Evolutionary conservation across 2,888 invertebrate species (phyloP), one percentile per base, ranked within the genome.

Genomic region (Oligia strigilis): DNA sequence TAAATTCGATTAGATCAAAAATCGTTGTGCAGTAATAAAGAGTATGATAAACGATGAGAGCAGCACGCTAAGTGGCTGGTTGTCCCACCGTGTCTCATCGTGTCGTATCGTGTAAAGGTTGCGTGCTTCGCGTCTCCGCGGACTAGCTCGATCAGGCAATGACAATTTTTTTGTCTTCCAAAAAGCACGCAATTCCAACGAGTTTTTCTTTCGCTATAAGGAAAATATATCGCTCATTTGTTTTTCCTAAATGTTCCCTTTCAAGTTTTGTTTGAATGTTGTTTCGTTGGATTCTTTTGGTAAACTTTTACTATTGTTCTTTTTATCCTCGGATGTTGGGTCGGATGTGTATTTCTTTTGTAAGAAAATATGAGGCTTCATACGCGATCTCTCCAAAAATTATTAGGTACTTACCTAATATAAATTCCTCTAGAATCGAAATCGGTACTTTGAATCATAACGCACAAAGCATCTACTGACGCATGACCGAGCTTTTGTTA

Each of bases 211-310:
- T 80, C 71, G 72, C 77, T 76, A 82, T 82, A 75, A 85, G 67
- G 78, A 80, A 81, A 87, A 85, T 73, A 74, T 74, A 72, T 76
- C 23, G 70, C 72, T 78, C 76, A 82, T 85, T 83, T 87, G 73
- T 83, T 81, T 60, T 78, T 78, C 74, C 70, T 46, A 65, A 77
- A 84, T 60, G 62, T 82, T 72, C 65, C 23, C 29, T 43, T 78
- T 76, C 79, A 73, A 79, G 64, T 82, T 85, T 72, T 71, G 65
- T 77, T 80, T 73, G 78, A 71, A 85, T 82, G 71, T 76, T 83
- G 67, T 83, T 86, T 79, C 71, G 23, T 74, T 67, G 55, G 67
- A 69, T 85, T 85, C 65, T 36, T 78, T 71, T 82, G 64, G 60
- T 4, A 17, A 79, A 85, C 65, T 80, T 84, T 72, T 70, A 23